Evolutionary conservation across 2,888 invertebrate species (phyloP).

Genomic region (Cheilosia vernalis): DNA sequence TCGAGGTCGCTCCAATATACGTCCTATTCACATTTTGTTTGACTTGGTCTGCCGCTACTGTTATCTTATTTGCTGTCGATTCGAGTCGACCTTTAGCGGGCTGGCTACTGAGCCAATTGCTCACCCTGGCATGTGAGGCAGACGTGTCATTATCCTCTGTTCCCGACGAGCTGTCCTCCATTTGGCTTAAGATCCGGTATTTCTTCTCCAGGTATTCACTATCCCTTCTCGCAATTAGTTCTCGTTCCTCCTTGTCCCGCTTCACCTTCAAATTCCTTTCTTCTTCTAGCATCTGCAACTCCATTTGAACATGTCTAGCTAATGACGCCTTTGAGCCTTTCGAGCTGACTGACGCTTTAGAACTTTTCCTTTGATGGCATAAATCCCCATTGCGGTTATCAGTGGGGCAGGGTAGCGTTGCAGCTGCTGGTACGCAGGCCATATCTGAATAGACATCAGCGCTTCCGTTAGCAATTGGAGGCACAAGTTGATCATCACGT

Average conservation of each 20-base stretch:
- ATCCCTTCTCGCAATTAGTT: neutral
- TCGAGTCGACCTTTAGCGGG: too few species aligned
- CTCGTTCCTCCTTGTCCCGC: neutral
- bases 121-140: neutral
- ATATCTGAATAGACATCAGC: too few species aligned
- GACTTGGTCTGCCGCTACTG: too few species aligned
- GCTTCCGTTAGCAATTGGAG: too few species aligned
- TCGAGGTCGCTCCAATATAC: too few species aligned
- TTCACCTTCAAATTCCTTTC: neutral
- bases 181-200: too few species aligned
- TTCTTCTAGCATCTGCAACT: neutral
- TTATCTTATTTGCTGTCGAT: too few species aligned
- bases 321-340: neutral
- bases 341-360: neutral
- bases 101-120: neutral
- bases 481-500: too few species aligned
- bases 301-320: neutral
- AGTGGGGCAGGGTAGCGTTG: neutral
- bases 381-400: neutral
- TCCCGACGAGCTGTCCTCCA: neutral
- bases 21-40: too few species aligned
- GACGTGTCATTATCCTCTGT: too few species aligned
- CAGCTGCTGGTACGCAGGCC: neutral
- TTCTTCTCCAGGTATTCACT: neutral
- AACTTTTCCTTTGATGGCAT: neutral